These are phyloP conservation scores for Luehdorfia chinensis DNA, from an alignment of 1,140 invertebrate genomes.

Conservation along the genomic window DNA sequence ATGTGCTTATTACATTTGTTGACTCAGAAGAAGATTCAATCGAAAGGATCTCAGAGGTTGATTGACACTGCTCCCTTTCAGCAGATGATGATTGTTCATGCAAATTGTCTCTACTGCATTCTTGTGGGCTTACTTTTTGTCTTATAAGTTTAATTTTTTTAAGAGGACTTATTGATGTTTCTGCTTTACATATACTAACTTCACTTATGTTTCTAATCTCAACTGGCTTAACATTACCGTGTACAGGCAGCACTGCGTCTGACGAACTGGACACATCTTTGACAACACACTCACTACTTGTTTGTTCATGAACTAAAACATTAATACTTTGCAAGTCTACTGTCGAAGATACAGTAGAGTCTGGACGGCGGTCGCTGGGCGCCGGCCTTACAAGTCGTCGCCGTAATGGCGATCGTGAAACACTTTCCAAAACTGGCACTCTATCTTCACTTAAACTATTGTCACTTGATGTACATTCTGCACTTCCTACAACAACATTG, in stretches of 20 bases:
- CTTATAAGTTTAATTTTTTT: slow-evolving; percentile 72
- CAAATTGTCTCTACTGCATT: slow-evolving; percentile 25
- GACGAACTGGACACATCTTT: slow-evolving; percentile 73
- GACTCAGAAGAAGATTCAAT: slow-evolving; percentile 18
- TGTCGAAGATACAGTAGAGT: slow-evolving; percentile 67
- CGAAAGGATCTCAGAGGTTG: slow-evolving; percentile 42
- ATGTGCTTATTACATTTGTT: slow-evolving; percentile 19
- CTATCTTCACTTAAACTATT: slow-evolving; percentile 58
- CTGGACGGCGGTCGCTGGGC: slow-evolving; percentile 52
- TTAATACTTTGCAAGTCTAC: slow-evolving; percentile 53
- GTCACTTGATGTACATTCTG: slow-evolving; percentile 67
- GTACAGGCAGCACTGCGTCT: slow-evolving; percentile 55
- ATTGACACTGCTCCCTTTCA: slow-evolving; percentile 56
- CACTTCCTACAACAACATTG: slow-evolving; percentile 65
- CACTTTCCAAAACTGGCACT: slow-evolving; percentile 30
- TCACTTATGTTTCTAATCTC: slow-evolving; percentile 68
- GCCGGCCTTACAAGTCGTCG: slow-evolving; percentile 53
- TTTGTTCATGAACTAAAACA: slow-evolving; percentile 38
- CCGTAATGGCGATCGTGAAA: slow-evolving; percentile 47
- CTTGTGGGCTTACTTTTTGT: slow-evolving; percentile 48
- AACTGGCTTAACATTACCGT: slow-evolving; percentile 59
- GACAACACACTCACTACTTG: slow-evolving; percentile 46
- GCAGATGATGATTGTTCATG: slow-evolving; percentile 20
- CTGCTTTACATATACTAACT: slow-evolving; percentile 70
- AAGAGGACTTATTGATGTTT: slow-evolving; percentile 59